Evolutionary conservation across 2,113 vertebrate genomes (phyloP), one percentile per base, ranked within the genome.

Genomic region (Leptobrachium ailaonicum): DNA sequence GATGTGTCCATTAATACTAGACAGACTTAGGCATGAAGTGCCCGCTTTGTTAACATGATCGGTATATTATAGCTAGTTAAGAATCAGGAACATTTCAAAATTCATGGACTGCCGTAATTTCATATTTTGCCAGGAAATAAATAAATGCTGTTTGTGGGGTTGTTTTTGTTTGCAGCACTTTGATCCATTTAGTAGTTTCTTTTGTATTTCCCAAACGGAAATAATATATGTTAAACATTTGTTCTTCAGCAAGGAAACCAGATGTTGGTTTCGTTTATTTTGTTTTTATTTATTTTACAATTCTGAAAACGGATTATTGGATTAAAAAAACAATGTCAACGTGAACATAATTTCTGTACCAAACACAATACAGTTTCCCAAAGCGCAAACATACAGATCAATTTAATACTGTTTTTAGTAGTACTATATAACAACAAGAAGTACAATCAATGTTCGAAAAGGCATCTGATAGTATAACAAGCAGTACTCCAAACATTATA

Each of bases 31-130:
- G 50, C 50, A 56, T 72, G 47, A 20, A 56, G 50, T 56, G 47
- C 9, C 2, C 6, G 50, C 47, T 47, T 72, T 56, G 71, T n/a
- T 56, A 41, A 72, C 2, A 56, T 13, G 10, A 72, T 72, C 32
- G 12, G 50, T 58, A 41, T 72, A 56, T 56, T 14, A 53, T 47
- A 53, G n/a, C 50, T 40, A 2, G 2, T 7, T 10, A 53, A 40
- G 32, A 72, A 20, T 56, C 32, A 72, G 40, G 71, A 72, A 20
- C 40, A 56, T 50, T 72, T 72, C 50, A 72, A 11, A 72, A 70
- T 70, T 70, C n/a, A 6, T 43, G 44, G 14, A 70, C 32, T 13
- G n/a, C 12, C 45, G 40, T 6, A 41, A 9, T 72, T 72, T 72
- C 32, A 40, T 56, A n/a, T 58, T 41, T 41, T 54, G 50, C 71